phyloP scores from a whole-genome alignment of 2,113 vertebrate species.

The Prietella phreatophila region DNA sequence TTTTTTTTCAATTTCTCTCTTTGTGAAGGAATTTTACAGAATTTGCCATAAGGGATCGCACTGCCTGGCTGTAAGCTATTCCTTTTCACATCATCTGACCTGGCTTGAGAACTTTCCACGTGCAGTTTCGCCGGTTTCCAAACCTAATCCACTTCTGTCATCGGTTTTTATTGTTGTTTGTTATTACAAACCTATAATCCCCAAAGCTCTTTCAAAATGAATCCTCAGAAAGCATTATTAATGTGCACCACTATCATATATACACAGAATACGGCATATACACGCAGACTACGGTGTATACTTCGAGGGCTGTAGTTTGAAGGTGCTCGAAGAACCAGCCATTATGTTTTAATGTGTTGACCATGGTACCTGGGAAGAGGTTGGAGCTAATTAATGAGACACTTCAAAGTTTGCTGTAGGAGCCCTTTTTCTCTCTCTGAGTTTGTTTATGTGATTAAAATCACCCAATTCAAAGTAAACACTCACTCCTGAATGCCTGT shows the following conservation, averaged over 20 bases:
- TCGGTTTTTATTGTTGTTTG: conserved; percentile 13
- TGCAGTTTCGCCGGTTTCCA: background rate
- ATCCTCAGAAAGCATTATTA: background rate
- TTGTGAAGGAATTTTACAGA: conserved; percentile 47
- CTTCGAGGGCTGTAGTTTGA: background rate
- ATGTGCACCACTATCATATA: background rate
- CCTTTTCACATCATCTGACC: conserved; percentile 18
- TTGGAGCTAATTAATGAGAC: conserved; percentile 64
- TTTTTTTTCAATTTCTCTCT: conserved; percentile 40
- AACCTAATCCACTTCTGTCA: background rate
- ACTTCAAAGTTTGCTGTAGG: conserved; percentile 69
- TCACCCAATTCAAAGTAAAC: conserved; percentile 36
- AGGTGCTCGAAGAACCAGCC: background rate
- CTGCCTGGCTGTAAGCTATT: conserved; percentile 25
- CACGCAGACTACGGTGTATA: background rate
- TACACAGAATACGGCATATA: background rate
- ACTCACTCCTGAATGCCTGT: conserved; percentile 37
- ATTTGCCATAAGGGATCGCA: conserved; percentile 20
- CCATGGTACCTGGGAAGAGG: conserved; percentile 64
- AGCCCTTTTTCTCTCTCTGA: conserved; percentile 23
- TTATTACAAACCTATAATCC: conserved; percentile 19
- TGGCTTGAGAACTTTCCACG: background rate
- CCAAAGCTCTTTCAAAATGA: conserved; percentile 6
- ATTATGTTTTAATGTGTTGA: conserved; percentile 11
- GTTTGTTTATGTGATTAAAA: conserved; percentile 40